Base-by-base conservation (phyloP, 2,113 vertebrate species). In the Tragulus kanchil region DNA sequence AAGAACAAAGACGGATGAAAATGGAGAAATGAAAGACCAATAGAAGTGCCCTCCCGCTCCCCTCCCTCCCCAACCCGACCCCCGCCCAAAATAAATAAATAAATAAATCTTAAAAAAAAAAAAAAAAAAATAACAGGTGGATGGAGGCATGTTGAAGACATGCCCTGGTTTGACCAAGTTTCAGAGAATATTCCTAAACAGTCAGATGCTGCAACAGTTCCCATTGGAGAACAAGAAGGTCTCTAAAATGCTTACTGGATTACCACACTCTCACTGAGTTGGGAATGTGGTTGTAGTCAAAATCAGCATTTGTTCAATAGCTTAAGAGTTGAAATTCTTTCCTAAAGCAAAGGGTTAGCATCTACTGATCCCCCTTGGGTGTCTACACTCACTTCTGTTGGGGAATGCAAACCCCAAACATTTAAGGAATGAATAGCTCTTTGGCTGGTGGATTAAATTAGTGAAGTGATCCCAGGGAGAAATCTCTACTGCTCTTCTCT, bases 101-200 rank as follows among this genome's bases (percentile, higher is more conserved):
- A n/a, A n/a, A n/a, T n/a, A n/a, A n/a, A n/a, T n/a, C n/a, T n/a
- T n/a, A n/a, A n/a, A n/a, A n/a, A n/a, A n/a, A n/a, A n/a, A n/a
- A n/a, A n/a, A n/a, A n/a, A n/a, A n/a, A 54, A 31, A 87, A 59
- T 50, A 48, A 94, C 2, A 42, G 58, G 50, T 8, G 19, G 42
- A 25, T 10, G 56, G 48, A 93, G 91, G 31, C 50, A 89, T 16
- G 26, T 12, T 65, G 14, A 58, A 84, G 54, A 36, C 67, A 62
- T 28, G 28, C 5, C 54, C 21, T 54, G 9, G 9, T 15, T 77
- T 87, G 75, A n/a, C 81, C 93, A 85, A 86, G 54, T 67, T 87
- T 69, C 93, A 69, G 21, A 93, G 86, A 89, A 25, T 50, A 85
- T 77, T 90, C 71, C 54, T 77, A 48, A 85, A 64, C 4, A 91